Evolutionary conservation across 2,888 invertebrate species (phyloP), one percentile per base, ranked within the genome.

Genomic region (Thalpophila matura): DNA sequence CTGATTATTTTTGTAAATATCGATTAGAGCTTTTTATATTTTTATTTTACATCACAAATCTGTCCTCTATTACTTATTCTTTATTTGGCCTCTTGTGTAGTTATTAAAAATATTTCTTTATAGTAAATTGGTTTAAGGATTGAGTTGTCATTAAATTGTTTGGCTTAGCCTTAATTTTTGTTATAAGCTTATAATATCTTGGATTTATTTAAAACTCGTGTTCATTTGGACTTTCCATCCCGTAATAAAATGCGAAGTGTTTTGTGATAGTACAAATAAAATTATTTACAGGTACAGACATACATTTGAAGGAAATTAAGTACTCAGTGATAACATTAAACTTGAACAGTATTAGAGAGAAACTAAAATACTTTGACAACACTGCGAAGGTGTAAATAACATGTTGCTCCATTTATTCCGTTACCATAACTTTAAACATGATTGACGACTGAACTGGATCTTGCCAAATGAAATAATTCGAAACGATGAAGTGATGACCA

Each of bases 181-280:
- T 86, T 86, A 58, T 86, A 86, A 87, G 86, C 78, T 86, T 81
- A 77, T 72, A 69, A 70, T 56, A 60, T 63, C 20, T 59, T 54
- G 70, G 40, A 37, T 24, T 54, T 74, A 75, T 71, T 74, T 69
- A 59, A 71, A 76, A 64, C 43, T 62, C 51, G 33, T 60, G 53
- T 70, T 66, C 43, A 59, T 69, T 61, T 58, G 51, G 57, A 63
- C 40, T 67, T 53, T 61, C 45, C 64, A 64, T 57, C 46, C 60
- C 46, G 37, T 66, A 37, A 55, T 63, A 49, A 58, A 74, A 66
- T 79, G 84, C 82, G 53, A 70, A 65, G 74, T 86, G 81, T 82
- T 86, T 91, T 91, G 89, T 90, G 89, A 93, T 92, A 94, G 94
- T 94, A 94, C 94, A 94, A 94, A 94, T 91, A 85, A 86, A 89